A percentile compares a stretch with the other conserved stretches of the same genome.
phyloP scores from a whole-genome alignment of 2,888 invertebrate genomes.

The Andrena flavipes region DNA sequence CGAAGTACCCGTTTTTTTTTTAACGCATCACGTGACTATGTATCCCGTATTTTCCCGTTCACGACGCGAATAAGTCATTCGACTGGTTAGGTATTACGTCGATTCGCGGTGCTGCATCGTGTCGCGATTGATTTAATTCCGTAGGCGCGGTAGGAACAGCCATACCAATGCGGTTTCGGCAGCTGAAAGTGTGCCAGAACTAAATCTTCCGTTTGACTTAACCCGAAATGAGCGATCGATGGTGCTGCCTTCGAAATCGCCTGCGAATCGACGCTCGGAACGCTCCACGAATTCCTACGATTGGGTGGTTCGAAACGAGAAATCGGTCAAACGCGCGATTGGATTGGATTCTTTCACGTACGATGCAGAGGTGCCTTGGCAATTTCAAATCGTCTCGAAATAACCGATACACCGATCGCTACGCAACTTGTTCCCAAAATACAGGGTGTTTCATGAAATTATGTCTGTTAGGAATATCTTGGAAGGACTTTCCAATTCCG shows the following conservation, averaged over 20 bases:
- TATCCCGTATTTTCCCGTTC: not conserved
- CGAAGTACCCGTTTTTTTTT: not conserved
- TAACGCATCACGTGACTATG: too few relatives aligned
- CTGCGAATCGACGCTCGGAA: constrained; percentile 46
- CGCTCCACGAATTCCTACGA: constrained; percentile 64
- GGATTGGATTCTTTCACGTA: constrained; percentile 65
- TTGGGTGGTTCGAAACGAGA: constrained; percentile 57
- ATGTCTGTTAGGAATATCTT: too few relatives aligned
- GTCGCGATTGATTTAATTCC: constrained; percentile 72
- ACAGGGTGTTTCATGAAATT: too few relatives aligned
- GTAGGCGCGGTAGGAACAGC: constrained; percentile 65
- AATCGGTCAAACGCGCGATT: constrained; percentile 66
- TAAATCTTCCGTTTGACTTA: constrained; percentile 73
- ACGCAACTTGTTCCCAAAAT: not conserved
- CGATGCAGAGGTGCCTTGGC: constrained; percentile 40
- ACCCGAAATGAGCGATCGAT: constrained; percentile 48
- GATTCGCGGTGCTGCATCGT: constrained; percentile 10
- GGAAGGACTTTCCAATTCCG: too few relatives aligned
- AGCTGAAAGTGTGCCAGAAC: constrained; percentile 73
- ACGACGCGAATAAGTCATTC: not conserved
- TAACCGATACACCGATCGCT: not conserved
- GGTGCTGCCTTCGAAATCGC: constrained; percentile 58
- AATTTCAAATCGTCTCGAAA: constrained; percentile 37
- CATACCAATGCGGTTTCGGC: constrained; percentile 38
- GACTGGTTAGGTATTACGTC: not conserved